phyloP scores from a whole-genome alignment of 1,140 invertebrate genomes.

The Drosophila lacertosa region DNA sequence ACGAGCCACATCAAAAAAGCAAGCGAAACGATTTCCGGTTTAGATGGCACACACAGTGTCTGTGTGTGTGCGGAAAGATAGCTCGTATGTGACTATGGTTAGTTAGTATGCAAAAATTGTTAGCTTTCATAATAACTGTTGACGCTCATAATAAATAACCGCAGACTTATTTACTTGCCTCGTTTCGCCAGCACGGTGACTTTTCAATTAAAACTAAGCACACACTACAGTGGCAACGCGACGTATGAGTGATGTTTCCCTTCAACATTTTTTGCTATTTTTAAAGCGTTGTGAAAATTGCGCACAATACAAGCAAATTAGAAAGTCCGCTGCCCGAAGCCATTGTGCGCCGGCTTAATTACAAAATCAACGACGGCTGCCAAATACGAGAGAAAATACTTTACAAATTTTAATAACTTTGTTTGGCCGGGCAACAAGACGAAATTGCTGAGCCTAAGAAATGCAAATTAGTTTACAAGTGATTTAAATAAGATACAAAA shows the following conservation, averaged over 20 bases:
- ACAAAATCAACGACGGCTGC: conserved; percentile 56
- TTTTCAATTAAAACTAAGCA: conserved; percentile 31
- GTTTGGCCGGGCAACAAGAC: conserved; percentile 45
- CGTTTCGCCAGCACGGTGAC: conserved; percentile 8
- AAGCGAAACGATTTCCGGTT: conserved; percentile 64
- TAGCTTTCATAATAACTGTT: conserved; percentile 60
- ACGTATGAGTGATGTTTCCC: conserved; percentile 48
- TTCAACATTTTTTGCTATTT: not conserved
- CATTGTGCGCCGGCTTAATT: conserved; percentile 47
- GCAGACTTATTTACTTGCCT: conserved; percentile 18
- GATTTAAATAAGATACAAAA: conserved; percentile 80
- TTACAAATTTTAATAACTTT: conserved; percentile 72
- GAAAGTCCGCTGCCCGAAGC: conserved; percentile 7
- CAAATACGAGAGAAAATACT: conserved; percentile 33
- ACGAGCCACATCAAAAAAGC: conserved; percentile 42
- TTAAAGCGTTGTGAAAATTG: conserved; percentile 11
- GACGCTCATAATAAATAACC: conserved; percentile 63
- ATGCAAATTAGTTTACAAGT: conserved; percentile 77
- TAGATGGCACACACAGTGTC: conserved; percentile 17
- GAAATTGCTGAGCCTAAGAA: conserved; percentile 61
- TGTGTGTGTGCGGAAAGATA: conserved; percentile 16
- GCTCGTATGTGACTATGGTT: conserved; percentile 23
- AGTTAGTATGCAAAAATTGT: conserved; percentile 55
- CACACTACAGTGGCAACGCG: conserved; percentile 27
- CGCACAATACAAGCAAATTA: conserved; percentile 27